These are phyloP conservation scores for Gonioctena quinquepunctata DNA, from an alignment of 1,140 invertebrate genomes.

Conservation along the genomic window DNA sequence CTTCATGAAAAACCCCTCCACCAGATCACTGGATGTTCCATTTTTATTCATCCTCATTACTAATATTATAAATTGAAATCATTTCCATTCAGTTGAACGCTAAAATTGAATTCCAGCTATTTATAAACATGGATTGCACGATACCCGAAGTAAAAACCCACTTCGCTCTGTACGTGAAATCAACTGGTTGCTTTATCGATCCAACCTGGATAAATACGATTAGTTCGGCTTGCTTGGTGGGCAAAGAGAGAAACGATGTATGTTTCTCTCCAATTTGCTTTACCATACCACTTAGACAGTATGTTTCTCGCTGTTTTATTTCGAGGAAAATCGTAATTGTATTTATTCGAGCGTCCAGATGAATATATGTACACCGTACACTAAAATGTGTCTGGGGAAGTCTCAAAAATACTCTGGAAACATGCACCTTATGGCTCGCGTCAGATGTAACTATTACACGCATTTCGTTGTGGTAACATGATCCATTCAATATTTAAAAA, in stretches of 20 bases:
- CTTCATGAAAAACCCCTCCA: too few species aligned
- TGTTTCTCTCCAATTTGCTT: constrained; percentile 10
- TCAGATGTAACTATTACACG: too few species aligned
- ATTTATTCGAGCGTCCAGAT: neutral
- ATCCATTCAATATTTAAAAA: too few species aligned
- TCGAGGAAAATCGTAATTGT: neutral
- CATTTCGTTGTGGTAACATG: too few species aligned
- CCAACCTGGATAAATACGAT: constrained; percentile 23
- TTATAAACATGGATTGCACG: neutral
- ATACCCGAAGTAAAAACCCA: neutral
- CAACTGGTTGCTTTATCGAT: constrained; percentile 30
- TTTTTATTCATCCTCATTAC: too few species aligned
- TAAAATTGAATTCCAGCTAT: neutral
- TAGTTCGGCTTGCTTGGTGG: neutral
- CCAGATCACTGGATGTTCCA: too few species aligned
- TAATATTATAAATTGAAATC: too few species aligned
- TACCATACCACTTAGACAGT: constrained; percentile 1
- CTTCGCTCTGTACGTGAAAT: constrained; percentile 6
- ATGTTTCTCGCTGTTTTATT: neutral
- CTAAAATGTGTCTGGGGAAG: neutral
- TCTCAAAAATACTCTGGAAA: neutral
- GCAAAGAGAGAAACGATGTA: constrained; percentile 11
- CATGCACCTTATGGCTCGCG: too few species aligned
- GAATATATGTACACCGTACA: neutral
- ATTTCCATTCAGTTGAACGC: neutral